Evolutionary conservation across 92 coral and sea anemone genomes (phyloP), one percentile per base, ranked within the genome.

Genomic region (Epizoanthus rinbou): DNA sequence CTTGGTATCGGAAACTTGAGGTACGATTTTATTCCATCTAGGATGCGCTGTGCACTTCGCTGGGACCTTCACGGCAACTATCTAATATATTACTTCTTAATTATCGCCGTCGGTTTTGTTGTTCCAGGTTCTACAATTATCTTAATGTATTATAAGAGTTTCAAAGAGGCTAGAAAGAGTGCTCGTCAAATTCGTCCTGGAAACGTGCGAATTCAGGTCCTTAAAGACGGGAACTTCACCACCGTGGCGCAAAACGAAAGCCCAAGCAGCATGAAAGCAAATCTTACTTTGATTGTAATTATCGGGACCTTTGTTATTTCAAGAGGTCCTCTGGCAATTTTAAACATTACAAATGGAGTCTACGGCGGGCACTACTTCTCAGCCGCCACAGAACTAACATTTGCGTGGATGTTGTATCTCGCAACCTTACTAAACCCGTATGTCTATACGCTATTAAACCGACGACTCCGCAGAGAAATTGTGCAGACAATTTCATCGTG

Each of bases 181-280:
- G 98, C 98, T 1, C 87, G 87, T 1, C 94, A 89, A 85, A 86
- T 93, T 45, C 87, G 98, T 0, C 98, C 98, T 3, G 95, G 98
- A 23, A 91, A 93, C 63, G 83, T 93, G 10, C 93, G 86, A 5
- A 78, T 93, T 10, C 88, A 93, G 76, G 82, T 85, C 3, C 80
- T 92, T 10, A 86, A 85, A 67, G 90, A 93, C 59, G 98, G 98
- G 3, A 85, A 93, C 3, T 93, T 88, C 76, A 93, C 98, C 0
- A 74, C 95, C 2, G 93, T 91, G 3, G 89, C 95, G 10, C 92
- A 84, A 47, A 73, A 73, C 70, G 56, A 67, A 24, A 79, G 79
- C 28, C 59, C 69, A 14, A 74, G 80, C 57, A 80, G 79, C 41
- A 25, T 82, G 25, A 93, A 91, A 58, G 98, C 93, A 19, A 75